Base-by-base conservation (phyloP, 2,888 invertebrate species). In the Drosophila mulleri region DNA sequence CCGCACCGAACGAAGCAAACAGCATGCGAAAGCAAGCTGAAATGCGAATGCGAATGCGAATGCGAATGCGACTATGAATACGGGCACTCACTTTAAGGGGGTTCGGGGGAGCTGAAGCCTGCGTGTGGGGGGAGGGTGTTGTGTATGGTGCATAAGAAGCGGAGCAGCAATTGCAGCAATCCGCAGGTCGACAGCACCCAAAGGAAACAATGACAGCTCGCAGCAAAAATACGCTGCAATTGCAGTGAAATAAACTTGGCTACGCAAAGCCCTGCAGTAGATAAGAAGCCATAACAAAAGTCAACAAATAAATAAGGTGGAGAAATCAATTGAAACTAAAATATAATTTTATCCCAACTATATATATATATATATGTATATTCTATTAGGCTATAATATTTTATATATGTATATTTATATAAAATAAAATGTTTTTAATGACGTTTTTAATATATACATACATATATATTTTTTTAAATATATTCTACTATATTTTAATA, bases 131-230 rank as follows among this genome's bases (percentile, higher is more conserved):
- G n/a, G n/a, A n/a, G n/a, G n/a, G n/a, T n/a, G n/a, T n/a, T n/a
- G n/a, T n/a, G 45, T n/a, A 6, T 58, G n/a, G 37, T 3, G 45
- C 18, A 20, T 20, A n/a, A 20, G 35, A 4, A 53, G 23, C 37
- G 3, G 44, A 5, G 29, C 20, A 16, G 48, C 39, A 58, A 50
- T 20, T 57, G 65, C 64, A 45, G 58, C 60, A 66, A 20, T 67
- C 50, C 41, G 71, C 75, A 63, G 74, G 61, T 69, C 69, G 75
- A 71, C 63, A 58, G 35, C 41, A 47, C 58, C 59, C 64, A 32
- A 52, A 75, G 48, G 71, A 71, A 74, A 76, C 57, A 75, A 60
- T 52, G 60, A 57, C 73, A 78, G 62, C 73, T 56, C 66, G 52
- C 69, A 67, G 73, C 58, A 64, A 56, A 59, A 64, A 69, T 69